These are phyloP conservation scores for Sesamia inferens DNA, from an alignment of 2,888 invertebrate genomes.

Conservation along the genomic window DNA sequence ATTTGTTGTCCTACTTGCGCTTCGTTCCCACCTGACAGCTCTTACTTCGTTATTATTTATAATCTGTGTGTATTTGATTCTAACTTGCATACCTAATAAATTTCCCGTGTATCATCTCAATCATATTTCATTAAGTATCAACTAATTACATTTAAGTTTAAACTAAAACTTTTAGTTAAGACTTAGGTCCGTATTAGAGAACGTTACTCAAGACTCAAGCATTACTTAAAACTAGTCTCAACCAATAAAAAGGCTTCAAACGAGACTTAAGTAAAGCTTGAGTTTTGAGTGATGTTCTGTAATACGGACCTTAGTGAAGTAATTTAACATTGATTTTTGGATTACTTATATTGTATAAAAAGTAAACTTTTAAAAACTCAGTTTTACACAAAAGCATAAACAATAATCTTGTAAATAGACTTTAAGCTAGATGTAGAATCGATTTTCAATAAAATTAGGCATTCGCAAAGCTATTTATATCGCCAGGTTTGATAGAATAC, in stretches of 20 bases:
- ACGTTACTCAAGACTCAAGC: too few species aligned
- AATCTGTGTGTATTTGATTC: conserved; percentile 31
- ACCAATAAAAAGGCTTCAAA: too few species aligned
- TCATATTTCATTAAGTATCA: too few species aligned
- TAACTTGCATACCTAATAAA: conserved; percentile 42
- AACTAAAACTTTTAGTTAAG: conserved; percentile 7
- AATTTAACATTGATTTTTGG: conserved; percentile 1
- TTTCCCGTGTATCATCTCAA: background rate
- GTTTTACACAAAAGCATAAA: conserved; percentile 18
- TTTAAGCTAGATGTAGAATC: conserved; percentile 16
- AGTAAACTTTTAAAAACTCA: conserved; percentile 16
- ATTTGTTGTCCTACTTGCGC: conserved; percentile 74
- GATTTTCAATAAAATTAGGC: conserved; percentile 34
- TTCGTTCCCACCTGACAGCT: conserved; percentile 52
- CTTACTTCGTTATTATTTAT: conserved; percentile 40
- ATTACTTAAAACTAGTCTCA: too few species aligned
- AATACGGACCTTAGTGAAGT: too few species aligned
- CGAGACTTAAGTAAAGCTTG: too few species aligned
- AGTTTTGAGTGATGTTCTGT: too few species aligned
- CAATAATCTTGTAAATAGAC: conserved; percentile 13
- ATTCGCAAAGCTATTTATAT: conserved; percentile 18
- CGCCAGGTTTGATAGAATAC: conserved; percentile 37
- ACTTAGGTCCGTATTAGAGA: too few species aligned
- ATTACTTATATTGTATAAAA: conserved; percentile 9
- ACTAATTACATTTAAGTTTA: background rate